phyloP scores from a whole-genome alignment of 1,140 invertebrate species.

The Globodera rostochiensis region DNA sequence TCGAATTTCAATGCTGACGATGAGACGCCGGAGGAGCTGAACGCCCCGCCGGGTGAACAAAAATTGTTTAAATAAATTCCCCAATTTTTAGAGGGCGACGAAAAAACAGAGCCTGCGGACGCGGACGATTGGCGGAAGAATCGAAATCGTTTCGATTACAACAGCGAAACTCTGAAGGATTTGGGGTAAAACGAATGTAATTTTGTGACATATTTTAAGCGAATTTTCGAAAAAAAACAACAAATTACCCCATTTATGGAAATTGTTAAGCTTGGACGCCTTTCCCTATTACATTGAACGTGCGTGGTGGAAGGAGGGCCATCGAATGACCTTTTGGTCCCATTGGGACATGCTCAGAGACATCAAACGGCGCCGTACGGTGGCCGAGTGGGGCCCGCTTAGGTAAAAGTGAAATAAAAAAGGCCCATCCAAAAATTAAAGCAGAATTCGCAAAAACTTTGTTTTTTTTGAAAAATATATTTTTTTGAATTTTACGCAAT shows the following conservation, averaged over 20 bases:
- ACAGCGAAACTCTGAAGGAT: not conserved
- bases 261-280: conserved; percentile 45
- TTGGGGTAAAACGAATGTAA: not conserved
- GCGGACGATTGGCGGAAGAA: too few species aligned
- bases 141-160: not conserved
- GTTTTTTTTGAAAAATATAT: too few species aligned
- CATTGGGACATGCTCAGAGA: conserved; percentile 55
- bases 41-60: not conserved
- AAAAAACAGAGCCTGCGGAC: too few species aligned
- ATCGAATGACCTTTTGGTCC: conserved; percentile 64
- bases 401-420: not conserved
- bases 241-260: not conserved
- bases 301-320: conserved; percentile 65
- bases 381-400: conserved; percentile 39
- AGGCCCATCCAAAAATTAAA: too few species aligned
- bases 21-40: not conserved
- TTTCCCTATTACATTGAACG: conserved; percentile 63
- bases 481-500: not conserved
- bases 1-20: not conserved
- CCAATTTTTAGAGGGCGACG: too few species aligned
- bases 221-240: not conserved
- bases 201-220: not conserved
- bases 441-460: too few species aligned
- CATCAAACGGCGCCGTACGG: conserved; percentile 49
- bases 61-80: too few species aligned